phyloP scores from a whole-genome alignment of 2,888 invertebrate genomes.

The Hemicrepidius hirtus region DNA sequence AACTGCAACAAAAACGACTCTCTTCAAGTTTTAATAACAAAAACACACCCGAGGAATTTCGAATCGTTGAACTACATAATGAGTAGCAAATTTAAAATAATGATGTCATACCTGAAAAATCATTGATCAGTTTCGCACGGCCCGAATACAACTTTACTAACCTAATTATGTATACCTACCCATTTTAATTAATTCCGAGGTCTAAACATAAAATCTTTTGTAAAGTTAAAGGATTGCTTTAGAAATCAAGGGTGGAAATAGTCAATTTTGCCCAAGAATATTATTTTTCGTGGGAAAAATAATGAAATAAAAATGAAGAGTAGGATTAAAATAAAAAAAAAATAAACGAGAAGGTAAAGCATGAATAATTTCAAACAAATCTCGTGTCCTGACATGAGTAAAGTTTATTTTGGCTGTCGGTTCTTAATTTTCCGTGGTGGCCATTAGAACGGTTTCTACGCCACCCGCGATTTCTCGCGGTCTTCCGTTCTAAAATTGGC shows the following conservation, averaged over 20 bases:
- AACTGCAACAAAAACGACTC: background rate
- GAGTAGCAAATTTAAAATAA: constrained; percentile 25
- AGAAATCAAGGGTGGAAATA: too few species aligned
- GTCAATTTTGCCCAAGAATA: too few species aligned
- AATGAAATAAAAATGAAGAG: too few species aligned
- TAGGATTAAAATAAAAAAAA: too few species aligned
- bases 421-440: too few species aligned
- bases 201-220: too few species aligned
- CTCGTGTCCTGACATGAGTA: background rate
- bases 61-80: constrained; percentile 46
- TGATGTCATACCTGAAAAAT: constrained; percentile 39
- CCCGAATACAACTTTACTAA: background rate
- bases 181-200: background rate
- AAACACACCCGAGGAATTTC: constrained; percentile 45
- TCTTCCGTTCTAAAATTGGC: constrained; percentile 15
- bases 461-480: background rate
- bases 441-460: constrained; percentile 2
- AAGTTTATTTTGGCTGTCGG: constrained; percentile 5
- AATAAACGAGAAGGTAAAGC: too few species aligned
- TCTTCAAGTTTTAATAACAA: constrained; percentile 25
- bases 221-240: too few species aligned
- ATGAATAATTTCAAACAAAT: too few species aligned
- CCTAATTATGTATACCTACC: constrained; percentile 7
- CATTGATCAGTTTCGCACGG: constrained; percentile 26
- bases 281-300: too few species aligned